Evolutionary conservation across 2,113 vertebrate species (phyloP), one percentile per base, ranked within the genome.

Genomic region (Calonectris borealis): DNA sequence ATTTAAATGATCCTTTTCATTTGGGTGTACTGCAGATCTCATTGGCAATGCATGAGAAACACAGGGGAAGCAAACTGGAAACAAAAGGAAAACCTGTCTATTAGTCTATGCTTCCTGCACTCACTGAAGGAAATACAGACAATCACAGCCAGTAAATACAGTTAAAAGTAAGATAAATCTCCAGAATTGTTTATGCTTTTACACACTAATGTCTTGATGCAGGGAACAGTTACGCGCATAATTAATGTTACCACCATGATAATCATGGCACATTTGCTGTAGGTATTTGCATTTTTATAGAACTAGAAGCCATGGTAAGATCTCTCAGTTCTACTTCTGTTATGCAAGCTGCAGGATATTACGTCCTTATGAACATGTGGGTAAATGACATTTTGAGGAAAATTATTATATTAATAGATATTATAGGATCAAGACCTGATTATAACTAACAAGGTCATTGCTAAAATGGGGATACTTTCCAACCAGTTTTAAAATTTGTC

Each of bases 361-460:
- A 36, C 1, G 2, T 57, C 78, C 36, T 87, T 65, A 65, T 13
- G 36, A 76, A 60, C 1, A 12, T 32, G 19, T 44, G 26, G 36
- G 75, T 40, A 88, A 88, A 21, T 82, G 40, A 85, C 49, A 87
- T 72, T 92, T 85, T 84, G 40, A 86, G 34, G 44, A 86, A 95
- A 92, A 68, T 49, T 40, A 66, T 70, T 79, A 44, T 81, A 86
- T 81, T 36, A 83, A 81, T 70, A 75, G 75, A 57, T 90, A 40
- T 77, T 91, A 48, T 8, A 62, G 25, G 60, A 76, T 52, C 31
- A 24, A 86, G 83, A 79, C 83, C 68, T 89, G 34, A 52, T 77
- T 95, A 73, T 75, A 87, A 94, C 88, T 83, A 96, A 81, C 34
- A 82, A 88, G 87, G 64, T 83, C 87, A 78, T 55, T 88, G 65